Evolutionary conservation across 2,888 invertebrate species (phyloP), one percentile per base, ranked within the genome.

Genomic region (Desoria tigrina): DNA sequence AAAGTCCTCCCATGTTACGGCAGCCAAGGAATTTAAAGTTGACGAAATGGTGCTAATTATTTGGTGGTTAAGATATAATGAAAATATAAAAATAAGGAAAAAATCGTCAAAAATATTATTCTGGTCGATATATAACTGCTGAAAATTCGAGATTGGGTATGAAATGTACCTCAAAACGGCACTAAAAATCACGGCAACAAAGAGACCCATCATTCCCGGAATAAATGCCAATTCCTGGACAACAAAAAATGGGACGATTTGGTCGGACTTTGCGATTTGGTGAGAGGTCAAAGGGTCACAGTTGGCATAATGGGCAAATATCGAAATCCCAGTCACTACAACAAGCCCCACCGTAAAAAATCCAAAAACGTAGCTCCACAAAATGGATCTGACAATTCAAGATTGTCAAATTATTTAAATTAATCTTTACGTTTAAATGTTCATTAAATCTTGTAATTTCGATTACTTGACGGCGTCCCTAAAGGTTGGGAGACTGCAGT

Each of bases 131-230:
- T n/a, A n/a, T n/a, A n/a, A n/a, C n/a, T n/a, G n/a, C n/a, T n/a
- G n/a, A n/a, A n/a, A n/a, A 28, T 42, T 59, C 73, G 62, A 54
- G 60, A 68, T 53, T 60, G 16, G 16, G 16, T 39, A 77, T 77
- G 4, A 45, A 9, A 60, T 79, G 79, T 28, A 71, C 71, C 67
- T 72, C 11, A 73, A 59, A 11, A 69, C 68, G 24, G 73, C 73
- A 55, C 71, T 71, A 24, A 73, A 71, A n/a, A 73, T 54, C 2
- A 61, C 61, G 1, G 73, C 63, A 1, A 67, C 67, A 59, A 75
- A 75, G 1, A 75, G 42, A 23, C 75, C 75, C 69, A 75, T 62
- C 66, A 71, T 68, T 11, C 75, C 75, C 16, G 74, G 74, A 61
- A 75, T 74, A 26, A 67, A 65, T 9, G 65, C 65, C 32, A 75